phyloP scores from a whole-genome alignment of 2,888 invertebrate species.

The Barypeithes pellucidus region DNA sequence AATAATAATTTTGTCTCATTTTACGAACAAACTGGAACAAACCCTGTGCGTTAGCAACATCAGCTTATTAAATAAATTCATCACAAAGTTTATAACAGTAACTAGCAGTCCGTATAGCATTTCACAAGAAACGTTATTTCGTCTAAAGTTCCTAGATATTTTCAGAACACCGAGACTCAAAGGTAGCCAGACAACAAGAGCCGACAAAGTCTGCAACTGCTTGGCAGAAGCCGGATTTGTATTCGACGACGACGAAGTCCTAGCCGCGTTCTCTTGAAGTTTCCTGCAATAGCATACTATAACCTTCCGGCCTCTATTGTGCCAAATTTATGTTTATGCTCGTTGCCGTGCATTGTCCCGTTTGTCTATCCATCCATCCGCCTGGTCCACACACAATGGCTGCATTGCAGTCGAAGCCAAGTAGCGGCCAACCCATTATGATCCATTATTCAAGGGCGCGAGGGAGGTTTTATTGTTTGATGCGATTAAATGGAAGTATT shows the following conservation, averaged over 20 bases:
- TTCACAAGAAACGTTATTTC: slow-evolving; percentile 22
- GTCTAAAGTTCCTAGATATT: slow-evolving; percentile 43
- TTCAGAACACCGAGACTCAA: slow-evolving; percentile 26
- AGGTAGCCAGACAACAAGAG: slow-evolving; percentile 28
- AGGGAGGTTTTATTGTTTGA: slow-evolving; percentile 28
- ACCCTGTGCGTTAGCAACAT: too few relatives aligned
- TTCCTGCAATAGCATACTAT: slow-evolving; percentile 67
- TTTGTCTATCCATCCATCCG: slow-evolving; percentile 63
- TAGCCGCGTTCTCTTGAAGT: slow-evolving; percentile 60
- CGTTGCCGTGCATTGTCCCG: slow-evolving; percentile 66
- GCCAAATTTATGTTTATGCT: slow-evolving; percentile 68
- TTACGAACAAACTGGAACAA: too few relatives aligned
- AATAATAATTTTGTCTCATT: too few relatives aligned
- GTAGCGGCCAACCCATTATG: slow-evolving; percentile 39
- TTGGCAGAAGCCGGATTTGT: slow-evolving; percentile 42
- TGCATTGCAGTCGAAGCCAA: slow-evolving; percentile 58
- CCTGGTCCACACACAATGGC: slow-evolving; percentile 66
- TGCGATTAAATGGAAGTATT: not conserved
- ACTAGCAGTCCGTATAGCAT: slow-evolving; percentile 21
- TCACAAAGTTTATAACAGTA: slow-evolving; percentile 24
- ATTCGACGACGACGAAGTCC: slow-evolving; percentile 40
- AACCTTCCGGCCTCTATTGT: slow-evolving; percentile 68
- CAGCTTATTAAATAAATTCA: slow-evolving; percentile 13
- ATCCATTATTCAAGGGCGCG: slow-evolving; percentile 46
- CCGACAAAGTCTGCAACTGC: slow-evolving; percentile 35